These are phyloP conservation scores for Lutjanus argentimaculatus DNA, from an alignment of 2,797 vertebrate genomes.

Conservation along the genomic window DNA sequence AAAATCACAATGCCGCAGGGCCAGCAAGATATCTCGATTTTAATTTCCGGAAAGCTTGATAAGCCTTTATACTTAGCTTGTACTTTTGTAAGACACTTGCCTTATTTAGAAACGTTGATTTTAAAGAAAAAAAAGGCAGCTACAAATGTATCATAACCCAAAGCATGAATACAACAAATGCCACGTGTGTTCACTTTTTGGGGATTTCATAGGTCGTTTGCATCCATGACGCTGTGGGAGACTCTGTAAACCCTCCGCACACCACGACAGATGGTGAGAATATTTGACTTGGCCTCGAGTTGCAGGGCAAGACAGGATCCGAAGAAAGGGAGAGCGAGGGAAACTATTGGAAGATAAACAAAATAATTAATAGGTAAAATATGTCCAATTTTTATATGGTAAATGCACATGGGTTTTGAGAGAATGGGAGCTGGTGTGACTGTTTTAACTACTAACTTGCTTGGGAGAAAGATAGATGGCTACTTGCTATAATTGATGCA, in stretches of 20 bases:
- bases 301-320: neutral
- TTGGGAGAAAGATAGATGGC: neutral
- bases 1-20: neutral
- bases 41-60: neutral
- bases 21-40: neutral
- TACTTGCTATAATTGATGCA: constrained; percentile 7
- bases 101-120: neutral
- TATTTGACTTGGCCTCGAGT: constrained; percentile 58
- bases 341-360: constrained; percentile 24
- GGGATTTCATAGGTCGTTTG: constrained; percentile 49
- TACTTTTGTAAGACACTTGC: neutral
- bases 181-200: neutral
- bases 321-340: neutral
- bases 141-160: neutral
- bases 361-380: constrained; percentile 36
- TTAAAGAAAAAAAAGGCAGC: neutral
- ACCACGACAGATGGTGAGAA: constrained; percentile 55
- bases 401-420: neutral
- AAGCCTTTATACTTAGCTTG: neutral
- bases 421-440: constrained; percentile 1
- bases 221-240: constrained; percentile 11
- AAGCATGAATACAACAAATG: neutral
- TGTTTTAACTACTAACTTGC: neutral
- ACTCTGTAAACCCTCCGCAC: constrained; percentile 40
- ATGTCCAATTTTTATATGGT: neutral